A percentile compares a stretch with the other conserved stretches of the same genome.
Conservation (phyloP, 2,888 invertebrate genomes). For the Mycalesis mineus region DNA sequence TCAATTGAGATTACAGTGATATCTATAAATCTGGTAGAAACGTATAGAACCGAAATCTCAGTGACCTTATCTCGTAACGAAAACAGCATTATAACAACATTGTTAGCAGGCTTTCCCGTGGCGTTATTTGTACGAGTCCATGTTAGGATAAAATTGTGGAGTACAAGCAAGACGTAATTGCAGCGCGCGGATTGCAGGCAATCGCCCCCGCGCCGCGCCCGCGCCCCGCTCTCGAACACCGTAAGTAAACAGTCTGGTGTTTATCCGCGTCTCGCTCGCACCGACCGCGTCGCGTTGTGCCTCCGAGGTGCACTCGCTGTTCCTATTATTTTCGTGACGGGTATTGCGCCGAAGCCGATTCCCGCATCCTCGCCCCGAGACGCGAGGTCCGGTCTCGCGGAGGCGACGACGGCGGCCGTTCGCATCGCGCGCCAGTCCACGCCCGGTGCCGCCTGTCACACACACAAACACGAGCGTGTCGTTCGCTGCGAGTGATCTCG, state of each 20-base stretch:
- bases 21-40: background rate
- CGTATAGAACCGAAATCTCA: background rate
- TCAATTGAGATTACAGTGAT: background rate
- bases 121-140: constrained; percentile 31
- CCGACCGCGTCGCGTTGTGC: constrained; percentile 76
- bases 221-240: constrained; percentile 70
- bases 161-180: constrained; percentile 67
- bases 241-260: constrained; percentile 79
- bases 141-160: constrained; percentile 63
- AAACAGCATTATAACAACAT: background rate
- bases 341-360: constrained; percentile 78
- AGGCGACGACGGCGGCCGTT: constrained; percentile 72
- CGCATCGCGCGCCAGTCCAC: constrained; percentile 68
- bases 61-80: background rate
- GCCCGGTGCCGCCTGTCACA: constrained; percentile 73
- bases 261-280: constrained; percentile 78
- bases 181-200: constrained; percentile 76
- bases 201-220: constrained; percentile 60
- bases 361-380: constrained; percentile 78
- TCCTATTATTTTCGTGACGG: constrained; percentile 79
- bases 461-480: constrained; percentile 48
- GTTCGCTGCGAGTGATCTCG: constrained; percentile 31
- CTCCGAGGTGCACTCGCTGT: constrained; percentile 78
- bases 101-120: background rate
- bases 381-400: constrained; percentile 76